These are phyloP conservation scores for Pseudococcus viburni DNA, from an alignment of 2,888 invertebrate genomes.

Conservation along the genomic window DNA sequence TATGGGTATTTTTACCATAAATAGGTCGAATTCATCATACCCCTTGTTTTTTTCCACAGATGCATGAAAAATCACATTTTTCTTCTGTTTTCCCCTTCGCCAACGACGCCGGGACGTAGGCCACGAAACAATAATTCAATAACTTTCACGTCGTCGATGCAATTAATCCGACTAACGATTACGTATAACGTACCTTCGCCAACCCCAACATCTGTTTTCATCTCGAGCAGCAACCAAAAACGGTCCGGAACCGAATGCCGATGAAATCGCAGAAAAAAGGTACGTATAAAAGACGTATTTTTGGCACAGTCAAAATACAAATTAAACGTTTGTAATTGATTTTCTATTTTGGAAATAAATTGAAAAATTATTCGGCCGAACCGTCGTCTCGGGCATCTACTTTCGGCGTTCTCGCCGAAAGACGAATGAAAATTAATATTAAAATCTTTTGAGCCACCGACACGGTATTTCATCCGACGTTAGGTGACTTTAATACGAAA, in stretches of 20 bases:
- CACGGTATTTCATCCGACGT: constrained; percentile 33
- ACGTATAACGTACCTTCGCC: neutral
- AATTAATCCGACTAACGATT: neutral
- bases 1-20: too few relatives aligned
- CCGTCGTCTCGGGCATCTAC: neutral
- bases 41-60: too few relatives aligned
- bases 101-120: too few relatives aligned
- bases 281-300: neutral
- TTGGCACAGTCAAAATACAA: neutral
- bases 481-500: constrained; percentile 35
- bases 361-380: constrained; percentile 33
- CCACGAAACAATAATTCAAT: neutral
- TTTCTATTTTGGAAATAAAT: constrained; percentile 42
- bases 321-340: constrained; percentile 45
- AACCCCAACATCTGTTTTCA: constrained; percentile 8
- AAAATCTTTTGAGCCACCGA: constrained; percentile 23
- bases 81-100: too few relatives aligned
- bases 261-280: neutral
- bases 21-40: too few relatives aligned
- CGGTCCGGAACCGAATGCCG: neutral
- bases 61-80: too few relatives aligned
- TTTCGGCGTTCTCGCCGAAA: neutral
- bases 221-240: neutral
- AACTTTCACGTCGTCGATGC: neutral
- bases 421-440: constrained; percentile 32